Evolutionary conservation across 2,113 vertebrate species (phyloP).

Genomic region (Elephas maximus): DNA sequence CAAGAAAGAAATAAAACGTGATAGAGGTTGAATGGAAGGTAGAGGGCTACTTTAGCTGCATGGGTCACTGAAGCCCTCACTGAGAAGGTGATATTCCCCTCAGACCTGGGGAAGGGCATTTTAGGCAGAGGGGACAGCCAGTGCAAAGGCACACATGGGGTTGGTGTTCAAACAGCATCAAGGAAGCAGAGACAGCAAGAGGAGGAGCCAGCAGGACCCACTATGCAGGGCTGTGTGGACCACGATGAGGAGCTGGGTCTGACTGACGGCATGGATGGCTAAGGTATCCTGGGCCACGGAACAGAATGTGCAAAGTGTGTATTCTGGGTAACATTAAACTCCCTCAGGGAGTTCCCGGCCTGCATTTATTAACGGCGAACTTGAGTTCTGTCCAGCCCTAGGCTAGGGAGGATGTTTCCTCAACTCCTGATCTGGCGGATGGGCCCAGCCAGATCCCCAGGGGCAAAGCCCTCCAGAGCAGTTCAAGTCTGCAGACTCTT

Average conservation of each 20-base stretch:
- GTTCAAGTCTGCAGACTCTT: not conserved
- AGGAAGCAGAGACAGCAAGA: not conserved
- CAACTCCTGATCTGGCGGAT: not conserved
- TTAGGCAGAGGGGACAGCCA: too few relatives aligned
- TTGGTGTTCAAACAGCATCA: not conserved
- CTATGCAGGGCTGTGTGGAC: not conserved
- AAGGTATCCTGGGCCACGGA: not conserved
- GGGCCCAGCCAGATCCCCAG: not conserved
- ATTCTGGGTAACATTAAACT: not conserved
- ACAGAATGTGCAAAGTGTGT: not conserved
- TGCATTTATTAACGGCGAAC: not conserved
- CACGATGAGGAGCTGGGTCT: not conserved
- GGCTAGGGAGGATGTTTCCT: not conserved
- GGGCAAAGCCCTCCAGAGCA: not conserved
- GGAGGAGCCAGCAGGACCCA: not conserved
- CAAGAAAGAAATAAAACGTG: not conserved
- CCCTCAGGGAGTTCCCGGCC: not conserved
- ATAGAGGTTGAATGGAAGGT: too few relatives aligned
- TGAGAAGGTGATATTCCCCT: not conserved
- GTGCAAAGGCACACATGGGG: rapidly evolving
- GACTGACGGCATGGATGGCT: not conserved
- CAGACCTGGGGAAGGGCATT: not conserved
- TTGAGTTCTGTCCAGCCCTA: not conserved
- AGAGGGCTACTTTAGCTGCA: not conserved
- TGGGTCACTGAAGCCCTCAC: not conserved